Evolutionary conservation across 1,140 invertebrate genomes (phyloP), one percentile per base, ranked within the genome.

Genomic region (Bombus superbus): DNA sequence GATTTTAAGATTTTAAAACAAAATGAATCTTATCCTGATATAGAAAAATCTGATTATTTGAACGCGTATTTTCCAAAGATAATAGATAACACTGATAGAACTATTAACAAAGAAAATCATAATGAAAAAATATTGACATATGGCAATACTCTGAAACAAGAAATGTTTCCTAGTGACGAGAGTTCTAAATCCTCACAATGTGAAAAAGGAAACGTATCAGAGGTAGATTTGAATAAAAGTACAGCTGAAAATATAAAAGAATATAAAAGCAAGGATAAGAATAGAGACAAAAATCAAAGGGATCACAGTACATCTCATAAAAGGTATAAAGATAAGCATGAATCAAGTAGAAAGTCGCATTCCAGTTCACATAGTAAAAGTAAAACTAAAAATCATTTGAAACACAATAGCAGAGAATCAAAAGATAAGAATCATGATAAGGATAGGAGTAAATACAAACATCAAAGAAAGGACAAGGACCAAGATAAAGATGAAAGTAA

Each of bases 201-300:
- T n/a, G 82, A 62, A 1, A 44, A 59, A 68, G 47, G 11, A 6
- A 69, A 35, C 28, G 28, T 57, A 15, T 18, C 32, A 22, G 13
- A 47, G n/a, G 25, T 35, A 92, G 42, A 94, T 91, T 35, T 82
- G 89, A 76, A 89, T 18, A 86, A 88, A 79, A 44, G 11, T 81
- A 79, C 28, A 13, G 44, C 79, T 18, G 69, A 32, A 53, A 59
- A 59, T 59, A 82, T 71, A 68, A 77, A 88, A 44, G 87, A 81
- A 76, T 35, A 85, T 10, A 89, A 88, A 62, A 89, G 76, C 57
- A 92, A 78, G 15, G 68, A 71, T 57, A 71, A 91, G 42, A 86
- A 53, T 57, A 91, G 84, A 78, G 86, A 8, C 25, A 86, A 83
- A 83, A 73, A 90, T 53, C 15, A 28, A 32, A 85, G 25, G 5